A percentile compares a stretch with the other conserved stretches of the same genome.
phyloP scores from a whole-genome alignment of 2,888 invertebrate species.

The Diaperis boleti region DNA sequence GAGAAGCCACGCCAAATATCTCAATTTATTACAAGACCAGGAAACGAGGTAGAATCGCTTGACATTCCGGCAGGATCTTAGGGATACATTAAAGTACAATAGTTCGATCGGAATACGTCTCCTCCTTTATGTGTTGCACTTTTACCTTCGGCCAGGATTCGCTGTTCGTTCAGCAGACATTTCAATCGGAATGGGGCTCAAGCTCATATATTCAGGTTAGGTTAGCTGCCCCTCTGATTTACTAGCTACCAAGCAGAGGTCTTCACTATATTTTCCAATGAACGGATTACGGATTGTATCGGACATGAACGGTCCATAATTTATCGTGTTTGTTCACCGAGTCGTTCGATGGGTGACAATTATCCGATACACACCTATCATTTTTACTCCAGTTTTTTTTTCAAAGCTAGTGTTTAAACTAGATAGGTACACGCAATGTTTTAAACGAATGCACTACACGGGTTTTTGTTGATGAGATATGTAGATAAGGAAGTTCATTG shows the following conservation, averaged over 20 bases:
- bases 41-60: slow-evolving; percentile 22
- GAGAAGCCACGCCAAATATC: slow-evolving; percentile 1
- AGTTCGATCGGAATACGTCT: slow-evolving; percentile 24
- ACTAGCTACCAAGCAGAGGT: slow-evolving; percentile 55
- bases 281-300: slow-evolving; percentile 55
- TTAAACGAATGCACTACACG: no score
- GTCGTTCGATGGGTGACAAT: slow-evolving; percentile 35
- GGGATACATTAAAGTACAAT: slow-evolving; percentile 32
- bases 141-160: slow-evolving; percentile 35
- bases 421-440: no score
- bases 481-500: no score
- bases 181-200: slow-evolving; percentile 45
- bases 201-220: slow-evolving; percentile 58
- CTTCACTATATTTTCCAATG: slow-evolving; percentile 59
- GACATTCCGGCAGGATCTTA: slow-evolving; percentile 29
- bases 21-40: slow-evolving; percentile 19
- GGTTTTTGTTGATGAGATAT: no score
- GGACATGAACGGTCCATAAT: slow-evolving; percentile 50
- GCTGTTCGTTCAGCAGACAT: slow-evolving; percentile 38
- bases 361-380: slow-evolving; percentile 22
- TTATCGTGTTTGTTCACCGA: slow-evolving; percentile 43
- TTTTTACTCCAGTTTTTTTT: slow-evolving; percentile 14
- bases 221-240: slow-evolving; percentile 56
- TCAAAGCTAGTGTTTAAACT: no score
- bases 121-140: slow-evolving; percentile 27